A percentile compares a stretch with the other conserved stretches of the same genome.
phyloP scores from a whole-genome alignment of 2,797 vertebrate species.

The Ptychobarbus kaznakovi region DNA sequence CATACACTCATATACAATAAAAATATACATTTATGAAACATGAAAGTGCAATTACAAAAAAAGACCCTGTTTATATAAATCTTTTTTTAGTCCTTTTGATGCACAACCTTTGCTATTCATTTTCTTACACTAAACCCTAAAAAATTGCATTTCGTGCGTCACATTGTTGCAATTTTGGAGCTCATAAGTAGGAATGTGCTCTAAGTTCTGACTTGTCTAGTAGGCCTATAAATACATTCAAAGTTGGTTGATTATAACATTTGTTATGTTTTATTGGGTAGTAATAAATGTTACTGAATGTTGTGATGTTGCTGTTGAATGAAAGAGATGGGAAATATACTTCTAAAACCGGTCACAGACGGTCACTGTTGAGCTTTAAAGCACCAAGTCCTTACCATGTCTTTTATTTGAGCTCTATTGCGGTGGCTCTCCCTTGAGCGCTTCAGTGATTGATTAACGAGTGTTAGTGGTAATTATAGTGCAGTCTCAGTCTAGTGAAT shows the following conservation, averaged over 20 bases:
- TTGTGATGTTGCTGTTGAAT: background rate
- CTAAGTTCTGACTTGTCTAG: background rate
- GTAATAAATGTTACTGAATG: background rate
- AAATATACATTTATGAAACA: no score
- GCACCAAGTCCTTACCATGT: background rate
- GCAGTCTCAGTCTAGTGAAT: constrained; percentile 26
- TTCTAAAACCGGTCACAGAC: background rate
- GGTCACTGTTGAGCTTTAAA: background rate
- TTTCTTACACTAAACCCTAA: background rate
- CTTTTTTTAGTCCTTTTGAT: background rate
- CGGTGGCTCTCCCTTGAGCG: background rate
- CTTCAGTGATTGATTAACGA: constrained; percentile 40
- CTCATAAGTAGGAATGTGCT: background rate
- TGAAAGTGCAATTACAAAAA: no score
- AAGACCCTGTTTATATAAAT: no score
- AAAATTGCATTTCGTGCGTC: background rate
- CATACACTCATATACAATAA: no score
- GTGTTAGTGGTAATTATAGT: constrained; percentile 47
- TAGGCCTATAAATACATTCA: background rate
- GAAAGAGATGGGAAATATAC: background rate
- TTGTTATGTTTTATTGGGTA: background rate
- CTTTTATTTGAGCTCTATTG: background rate
- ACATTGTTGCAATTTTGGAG: background rate
- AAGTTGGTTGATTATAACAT: background rate
- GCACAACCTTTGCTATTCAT: background rate